phyloP scores from a whole-genome alignment of 2,888 invertebrate genomes.

The Lathronympha strigana region DNA sequence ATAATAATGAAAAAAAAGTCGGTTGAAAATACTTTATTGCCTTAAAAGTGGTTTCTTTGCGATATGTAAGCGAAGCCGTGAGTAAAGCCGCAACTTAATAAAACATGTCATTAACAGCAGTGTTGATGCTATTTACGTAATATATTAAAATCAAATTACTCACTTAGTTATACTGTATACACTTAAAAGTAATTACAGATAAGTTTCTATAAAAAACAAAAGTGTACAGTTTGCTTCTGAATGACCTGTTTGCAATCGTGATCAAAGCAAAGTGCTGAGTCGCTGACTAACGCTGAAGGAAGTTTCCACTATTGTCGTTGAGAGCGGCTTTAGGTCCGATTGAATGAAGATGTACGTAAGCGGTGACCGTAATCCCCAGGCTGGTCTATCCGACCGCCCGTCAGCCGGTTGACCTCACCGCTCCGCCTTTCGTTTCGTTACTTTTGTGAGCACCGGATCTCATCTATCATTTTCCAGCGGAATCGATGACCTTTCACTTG shows the following conservation, averaged over 20 bases:
- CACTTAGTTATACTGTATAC: no score
- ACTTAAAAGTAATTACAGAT: no score
- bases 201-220: no score
- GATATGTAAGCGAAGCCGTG: no score
- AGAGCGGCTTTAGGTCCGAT: slow-evolving; percentile 58
- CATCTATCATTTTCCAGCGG: slow-evolving; percentile 73
- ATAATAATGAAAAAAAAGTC: no score
- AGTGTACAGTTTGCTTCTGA: no score
- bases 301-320: slow-evolving; percentile 62
- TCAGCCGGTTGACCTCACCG: slow-evolving; percentile 71
- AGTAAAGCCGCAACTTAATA: no score
- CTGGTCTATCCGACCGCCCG: slow-evolving; percentile 64
- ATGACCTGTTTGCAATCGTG: slow-evolving; percentile 17
- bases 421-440: slow-evolving; percentile 64
- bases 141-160: no score
- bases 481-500: slow-evolving; percentile 65
- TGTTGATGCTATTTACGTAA: no score
- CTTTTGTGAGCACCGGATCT: slow-evolving; percentile 67
- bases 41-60: no score
- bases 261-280: slow-evolving; percentile 27
- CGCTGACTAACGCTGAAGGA: slow-evolving; percentile 62
- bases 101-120: no score
- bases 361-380: slow-evolving; percentile 71
- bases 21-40: no score
- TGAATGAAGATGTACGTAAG: slow-evolving; percentile 70